Evolutionary conservation across 2,888 invertebrate genomes (phyloP).

Genomic region (Chirona hameri): DNA sequence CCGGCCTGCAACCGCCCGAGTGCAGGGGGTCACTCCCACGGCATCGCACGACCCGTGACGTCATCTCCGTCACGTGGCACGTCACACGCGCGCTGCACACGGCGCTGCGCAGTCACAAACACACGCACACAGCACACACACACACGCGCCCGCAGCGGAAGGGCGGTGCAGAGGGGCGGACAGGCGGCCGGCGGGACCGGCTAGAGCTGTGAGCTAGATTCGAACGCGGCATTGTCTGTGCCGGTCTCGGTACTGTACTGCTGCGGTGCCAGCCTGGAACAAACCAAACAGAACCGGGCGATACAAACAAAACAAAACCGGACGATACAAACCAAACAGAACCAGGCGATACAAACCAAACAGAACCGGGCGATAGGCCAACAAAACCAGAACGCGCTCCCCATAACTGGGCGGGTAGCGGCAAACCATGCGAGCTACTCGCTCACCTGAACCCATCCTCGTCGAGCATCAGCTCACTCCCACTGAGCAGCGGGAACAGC

Average conservation of each 20-base stretch:
- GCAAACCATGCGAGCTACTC: background rate
- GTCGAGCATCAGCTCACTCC: background rate
- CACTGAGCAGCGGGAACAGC: constrained; percentile 4
- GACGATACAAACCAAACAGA: background rate
- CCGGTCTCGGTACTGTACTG: background rate
- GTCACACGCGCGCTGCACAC: background rate
- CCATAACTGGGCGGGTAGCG: background rate
- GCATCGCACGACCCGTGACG: background rate
- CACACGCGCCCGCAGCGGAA: background rate
- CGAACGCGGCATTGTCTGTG: background rate
- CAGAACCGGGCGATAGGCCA: background rate
- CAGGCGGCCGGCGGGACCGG: background rate
- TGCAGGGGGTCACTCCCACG: background rate
- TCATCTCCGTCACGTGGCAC: background rate
- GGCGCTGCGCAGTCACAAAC: background rate
- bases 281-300: background rate
- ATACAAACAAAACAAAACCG: background rate
- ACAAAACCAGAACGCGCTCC: too few species aligned
- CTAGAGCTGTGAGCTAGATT: background rate
- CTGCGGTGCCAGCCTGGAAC: background rate
- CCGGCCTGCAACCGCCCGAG: background rate
- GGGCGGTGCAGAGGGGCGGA: background rate
- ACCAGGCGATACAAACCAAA: background rate
- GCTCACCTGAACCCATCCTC: constrained; percentile 2
- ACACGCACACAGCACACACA: constrained; percentile 22